Conservation (phyloP, 2,797 vertebrate genomes). For the Eidolon dupreanum region DNA sequence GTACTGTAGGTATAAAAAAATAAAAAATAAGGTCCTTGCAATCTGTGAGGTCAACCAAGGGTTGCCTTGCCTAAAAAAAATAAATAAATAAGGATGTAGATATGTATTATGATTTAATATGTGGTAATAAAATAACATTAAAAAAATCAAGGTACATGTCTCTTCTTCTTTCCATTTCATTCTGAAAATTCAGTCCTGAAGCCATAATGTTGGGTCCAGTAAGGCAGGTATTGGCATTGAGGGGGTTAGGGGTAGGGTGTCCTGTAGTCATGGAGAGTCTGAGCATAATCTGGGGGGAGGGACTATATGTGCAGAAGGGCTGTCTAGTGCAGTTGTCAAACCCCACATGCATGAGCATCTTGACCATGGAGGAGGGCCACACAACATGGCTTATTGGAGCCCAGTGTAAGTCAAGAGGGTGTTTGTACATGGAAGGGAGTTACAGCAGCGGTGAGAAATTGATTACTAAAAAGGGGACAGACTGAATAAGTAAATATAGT, state of each 20-base stretch:
- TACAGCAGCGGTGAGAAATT: neutral
- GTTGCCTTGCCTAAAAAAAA: no score
- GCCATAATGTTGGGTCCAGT: neutral
- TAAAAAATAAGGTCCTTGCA: no score
- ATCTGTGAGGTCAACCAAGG: no score
- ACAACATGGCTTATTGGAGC: no score
- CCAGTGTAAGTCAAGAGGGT: neutral
- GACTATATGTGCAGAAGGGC: no score
- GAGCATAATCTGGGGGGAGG: neutral
- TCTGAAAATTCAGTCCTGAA: neutral
- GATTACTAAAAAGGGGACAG: neutral
- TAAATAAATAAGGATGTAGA: neutral
- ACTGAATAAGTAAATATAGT: neutral
- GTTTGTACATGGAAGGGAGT: neutral
- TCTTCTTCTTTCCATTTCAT: neutral
- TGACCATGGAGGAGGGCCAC: neutral
- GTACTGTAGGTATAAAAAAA: no score
- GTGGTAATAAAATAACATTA: neutral
- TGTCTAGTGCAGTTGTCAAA: neutral
- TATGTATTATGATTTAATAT: neutral
- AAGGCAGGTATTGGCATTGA: neutral
- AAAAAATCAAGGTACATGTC: neutral
- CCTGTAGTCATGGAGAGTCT: neutral
- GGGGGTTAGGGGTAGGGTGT: no score
- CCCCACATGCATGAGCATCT: neutral